Evolutionary conservation across 1,140 invertebrate genomes (phyloP), one percentile per base, ranked within the genome.

Genomic region (Drosophila trapezifrons): DNA sequence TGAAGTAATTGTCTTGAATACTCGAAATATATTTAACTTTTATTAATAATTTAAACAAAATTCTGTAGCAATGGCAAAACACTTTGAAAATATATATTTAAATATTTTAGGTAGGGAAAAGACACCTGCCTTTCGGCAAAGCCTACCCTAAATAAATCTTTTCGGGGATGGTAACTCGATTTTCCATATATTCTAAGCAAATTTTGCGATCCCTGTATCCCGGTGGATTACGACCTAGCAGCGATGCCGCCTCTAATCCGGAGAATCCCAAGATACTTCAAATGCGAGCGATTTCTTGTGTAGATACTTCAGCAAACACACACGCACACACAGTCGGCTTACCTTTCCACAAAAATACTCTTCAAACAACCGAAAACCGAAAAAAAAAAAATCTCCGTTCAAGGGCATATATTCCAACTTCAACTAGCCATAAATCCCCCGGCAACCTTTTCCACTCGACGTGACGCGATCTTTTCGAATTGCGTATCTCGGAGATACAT

Each of bases 391-490:
- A 40, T 58, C 65, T 51, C 3, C 55, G 35, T 62, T 79, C 69
- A 79, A 79, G 56, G 76, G 69, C 76, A 74, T 37, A 29, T 29
- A 37, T 54, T 47, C 55, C 60, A 63, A 78, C 75, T 64, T 71
- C 58, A 78, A 70, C 65, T 71, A 58, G 40, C 54, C 57, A 71
- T 78, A 71, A 72, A 72, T 72, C 65, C 69, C 46, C 52, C 66
- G 35, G 69, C 69, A 71, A 71, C 65, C 65, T 71, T 58, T 71
- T 71, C 66, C 66, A 71, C 66, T 71, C 69, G 43, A 71, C 65
- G 67, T 71, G 67, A 71, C 65, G 69, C 66, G 52, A 70, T 74
- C 27, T 75, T 51, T 52, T 49, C 32, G 63, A 37, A 54, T 47
- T 73, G 66, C 54, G 69, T 73, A 73, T 73, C 69, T 73, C 42